Percentiles rank a stretch among this genome's conserved stretches.
These are phyloP conservation scores for Carapus acus DNA, from an alignment of 2,797 vertebrate genomes.

Conservation along the genomic window DNA sequence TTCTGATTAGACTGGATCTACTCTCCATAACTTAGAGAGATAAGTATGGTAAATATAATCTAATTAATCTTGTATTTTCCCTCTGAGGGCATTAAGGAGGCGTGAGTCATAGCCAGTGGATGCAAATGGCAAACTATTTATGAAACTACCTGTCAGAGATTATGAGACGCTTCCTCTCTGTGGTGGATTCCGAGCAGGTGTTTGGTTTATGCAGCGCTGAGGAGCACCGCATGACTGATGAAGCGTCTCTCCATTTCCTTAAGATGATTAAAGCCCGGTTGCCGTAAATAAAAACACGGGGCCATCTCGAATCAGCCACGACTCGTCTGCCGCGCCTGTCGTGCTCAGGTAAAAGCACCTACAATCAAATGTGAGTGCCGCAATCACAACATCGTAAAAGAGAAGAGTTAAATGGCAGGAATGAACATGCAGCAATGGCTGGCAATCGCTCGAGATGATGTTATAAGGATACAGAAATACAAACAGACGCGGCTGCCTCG, in stretches of 20 bases:
- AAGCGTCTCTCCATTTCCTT: conserved; percentile 43
- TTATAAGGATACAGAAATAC: conserved; percentile 3
- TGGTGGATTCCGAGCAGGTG: conserved; percentile 5
- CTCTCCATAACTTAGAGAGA: neutral
- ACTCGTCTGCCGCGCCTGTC: conserved; percentile 36
- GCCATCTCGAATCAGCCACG: conserved; percentile 38
- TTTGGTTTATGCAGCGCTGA: conserved; percentile 22
- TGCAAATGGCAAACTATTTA: neutral
- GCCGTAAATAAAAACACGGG: conserved; percentile 40
- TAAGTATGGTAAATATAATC: neutral
- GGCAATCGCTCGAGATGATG: conserved; percentile 12
- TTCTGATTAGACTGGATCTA: conserved; percentile 6
- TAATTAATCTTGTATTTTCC: neutral
- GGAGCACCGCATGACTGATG: conserved; percentile 30
- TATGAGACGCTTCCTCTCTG: neutral
- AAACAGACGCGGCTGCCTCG: neutral
- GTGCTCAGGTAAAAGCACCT: conserved; percentile 21
- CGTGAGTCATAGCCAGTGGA: neutral
- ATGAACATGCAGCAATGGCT: conserved; percentile 10
- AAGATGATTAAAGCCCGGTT: conserved; percentile 49
- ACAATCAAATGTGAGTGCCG: conserved; percentile 43
- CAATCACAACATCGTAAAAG: conserved; percentile 2
- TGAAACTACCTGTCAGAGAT: neutral
- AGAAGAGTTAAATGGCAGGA: conserved; percentile 26
- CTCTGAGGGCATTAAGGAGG: neutral